Percentiles rank a stretch among this genome's conserved stretches.
phyloP scores from a whole-genome alignment of 2,888 invertebrate genomes.

The Carcina quercana region DNA sequence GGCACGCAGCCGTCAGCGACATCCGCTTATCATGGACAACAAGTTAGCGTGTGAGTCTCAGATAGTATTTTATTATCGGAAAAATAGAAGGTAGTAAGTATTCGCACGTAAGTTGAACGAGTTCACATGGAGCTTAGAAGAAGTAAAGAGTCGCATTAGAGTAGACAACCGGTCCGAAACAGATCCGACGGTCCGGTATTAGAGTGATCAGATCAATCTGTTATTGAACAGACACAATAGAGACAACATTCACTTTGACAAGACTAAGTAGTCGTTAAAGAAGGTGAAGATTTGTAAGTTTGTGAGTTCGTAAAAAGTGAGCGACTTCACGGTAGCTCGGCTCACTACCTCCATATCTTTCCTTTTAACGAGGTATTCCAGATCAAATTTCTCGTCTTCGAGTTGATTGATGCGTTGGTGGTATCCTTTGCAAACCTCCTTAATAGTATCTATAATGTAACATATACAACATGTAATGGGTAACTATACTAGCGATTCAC shows the following conservation, averaged over 20 bases:
- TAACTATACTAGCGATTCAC: conserved; percentile 11
- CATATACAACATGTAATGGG: conserved; percentile 11
- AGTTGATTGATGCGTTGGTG: conserved; percentile 90
- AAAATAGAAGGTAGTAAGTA: conserved; percentile 50
- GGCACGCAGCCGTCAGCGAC: conserved; percentile 22
- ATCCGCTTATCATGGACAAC: conserved; percentile 39
- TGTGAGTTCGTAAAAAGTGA: conserved; percentile 59
- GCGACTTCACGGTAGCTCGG: conserved; percentile 43
- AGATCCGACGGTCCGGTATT: conserved; percentile 32
- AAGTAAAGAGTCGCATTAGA: conserved; percentile 52
- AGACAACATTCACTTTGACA: conserved; percentile 60
- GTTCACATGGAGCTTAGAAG: conserved; percentile 56
- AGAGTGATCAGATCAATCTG: conserved; percentile 43
- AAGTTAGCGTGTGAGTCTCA: conserved; percentile 50
- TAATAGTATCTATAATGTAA: conserved; percentile 81
- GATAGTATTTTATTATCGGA: conserved; percentile 41
- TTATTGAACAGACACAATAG: conserved; percentile 54
- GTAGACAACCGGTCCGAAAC: conserved; percentile 35
- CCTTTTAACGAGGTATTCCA: conserved; percentile 98
- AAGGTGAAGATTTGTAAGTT: conserved; percentile 53
- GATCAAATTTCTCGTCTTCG: conserved; percentile 98
- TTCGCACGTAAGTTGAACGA: conserved; percentile 41
- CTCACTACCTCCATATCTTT: conserved; percentile 98
- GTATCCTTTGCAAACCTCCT: conserved; percentile 86
- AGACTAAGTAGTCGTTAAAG: conserved; percentile 47